Percentiles rank a stretch among this genome's conserved stretches.
Evolutionary conservation across 2,797 vertebrate genomes (phyloP).

Genomic region (Amblyraja radiata): DNA sequence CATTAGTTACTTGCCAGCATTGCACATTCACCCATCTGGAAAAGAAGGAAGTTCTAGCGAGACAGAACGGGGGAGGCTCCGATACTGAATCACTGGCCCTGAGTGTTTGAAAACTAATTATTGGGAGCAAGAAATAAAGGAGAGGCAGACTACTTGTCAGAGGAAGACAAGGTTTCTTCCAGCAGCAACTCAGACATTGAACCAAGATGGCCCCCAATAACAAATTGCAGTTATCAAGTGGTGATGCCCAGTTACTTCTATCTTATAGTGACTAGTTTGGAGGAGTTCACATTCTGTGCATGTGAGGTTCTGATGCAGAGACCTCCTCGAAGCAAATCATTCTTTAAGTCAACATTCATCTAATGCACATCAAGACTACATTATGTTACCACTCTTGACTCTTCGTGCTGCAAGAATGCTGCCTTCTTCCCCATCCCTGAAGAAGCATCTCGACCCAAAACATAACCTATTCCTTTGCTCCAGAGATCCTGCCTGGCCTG

Average conservation of each 20-base stretch:
- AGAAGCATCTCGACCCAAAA: no score
- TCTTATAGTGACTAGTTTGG: background rate
- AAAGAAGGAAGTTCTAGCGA: background rate
- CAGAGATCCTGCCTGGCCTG: no score
- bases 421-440: no score
- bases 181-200: background rate
- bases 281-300: background rate
- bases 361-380: background rate
- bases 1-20: background rate
- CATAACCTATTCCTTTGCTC: no score
- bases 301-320: background rate
- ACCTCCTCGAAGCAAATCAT: background rate
- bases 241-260: background rate
- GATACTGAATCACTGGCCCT: background rate
- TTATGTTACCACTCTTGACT: no score
- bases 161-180: background rate
- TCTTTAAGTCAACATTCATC: background rate
- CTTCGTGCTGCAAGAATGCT: no score
- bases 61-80: background rate
- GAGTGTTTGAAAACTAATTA: background rate
- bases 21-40: background rate
- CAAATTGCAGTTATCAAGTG: background rate
- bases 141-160: background rate
- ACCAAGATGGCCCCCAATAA: background rate
- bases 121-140: background rate